Evolutionary conservation across 2,888 invertebrate genomes (phyloP).

Genomic region (Eulithis testata): DNA sequence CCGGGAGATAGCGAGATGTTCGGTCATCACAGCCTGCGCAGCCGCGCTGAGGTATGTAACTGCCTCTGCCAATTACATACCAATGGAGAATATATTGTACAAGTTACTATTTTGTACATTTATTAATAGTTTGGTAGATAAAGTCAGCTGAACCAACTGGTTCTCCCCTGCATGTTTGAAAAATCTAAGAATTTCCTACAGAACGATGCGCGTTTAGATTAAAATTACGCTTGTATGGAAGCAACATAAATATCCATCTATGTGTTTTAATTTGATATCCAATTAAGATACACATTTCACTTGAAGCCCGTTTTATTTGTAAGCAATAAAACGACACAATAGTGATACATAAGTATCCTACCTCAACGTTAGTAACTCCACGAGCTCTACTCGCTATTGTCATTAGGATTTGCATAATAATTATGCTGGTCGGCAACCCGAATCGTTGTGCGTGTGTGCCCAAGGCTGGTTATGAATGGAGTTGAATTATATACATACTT

Average conservation of each 20-base stretch:
- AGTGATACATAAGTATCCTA: neutral
- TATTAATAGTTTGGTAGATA: too few species aligned
- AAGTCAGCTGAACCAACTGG: too few species aligned
- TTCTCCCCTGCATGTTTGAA: too few species aligned
- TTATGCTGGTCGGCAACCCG: slow-evolving; percentile 17
- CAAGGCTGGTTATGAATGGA: slow-evolving; percentile 9
- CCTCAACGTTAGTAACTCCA: slow-evolving; percentile 14
- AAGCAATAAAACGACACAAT: too few species aligned
- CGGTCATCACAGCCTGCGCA: slow-evolving; percentile 46
- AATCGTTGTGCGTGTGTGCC: slow-evolving; percentile 3
- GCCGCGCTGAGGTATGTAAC: slow-evolving; percentile 27
- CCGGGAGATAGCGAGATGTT: slow-evolving; percentile 53
- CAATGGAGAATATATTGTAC: neutral
- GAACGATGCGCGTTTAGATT: too few species aligned
- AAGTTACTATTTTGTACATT: too few species aligned
- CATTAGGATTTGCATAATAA: slow-evolving; percentile 23
- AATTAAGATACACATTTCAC: too few species aligned
- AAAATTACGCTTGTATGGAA: too few species aligned
- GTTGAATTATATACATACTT: neutral
- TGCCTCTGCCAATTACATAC: slow-evolving; percentile 3
- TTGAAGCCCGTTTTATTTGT: too few species aligned
- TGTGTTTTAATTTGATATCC: too few species aligned
- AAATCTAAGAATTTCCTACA: too few species aligned
- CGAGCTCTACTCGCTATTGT: slow-evolving; percentile 14
- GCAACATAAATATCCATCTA: too few species aligned